phyloP scores from a whole-genome alignment of 2,888 invertebrate species.

The Cheilosia pagana region DNA sequence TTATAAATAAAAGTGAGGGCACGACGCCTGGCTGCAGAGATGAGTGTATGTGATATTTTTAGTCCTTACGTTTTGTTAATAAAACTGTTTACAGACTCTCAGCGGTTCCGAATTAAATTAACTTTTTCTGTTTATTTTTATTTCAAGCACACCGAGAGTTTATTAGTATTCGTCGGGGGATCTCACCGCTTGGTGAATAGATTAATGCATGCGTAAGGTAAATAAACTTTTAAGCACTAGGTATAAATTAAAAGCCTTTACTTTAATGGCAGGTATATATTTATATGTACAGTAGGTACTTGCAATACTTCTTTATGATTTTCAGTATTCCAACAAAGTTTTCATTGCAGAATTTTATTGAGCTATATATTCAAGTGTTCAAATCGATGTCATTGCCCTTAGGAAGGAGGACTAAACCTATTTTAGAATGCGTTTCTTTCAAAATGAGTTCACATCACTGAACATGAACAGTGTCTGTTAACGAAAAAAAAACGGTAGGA shows the following conservation, averaged over 20 bases:
- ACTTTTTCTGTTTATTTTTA: slow-evolving; percentile 36
- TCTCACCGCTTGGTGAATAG: slow-evolving; percentile 12
- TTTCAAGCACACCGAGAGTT: slow-evolving; percentile 27
- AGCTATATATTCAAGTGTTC: neutral
- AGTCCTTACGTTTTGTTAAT: slow-evolving; percentile 42
- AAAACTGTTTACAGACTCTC: slow-evolving; percentile 18
- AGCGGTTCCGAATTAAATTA: slow-evolving; percentile 42
- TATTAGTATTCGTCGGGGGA: slow-evolving; percentile 40
- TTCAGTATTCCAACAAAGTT: neutral
- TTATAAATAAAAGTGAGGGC: slow-evolving; percentile 52
- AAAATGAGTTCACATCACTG: no score
- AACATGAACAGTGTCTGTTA: no score
- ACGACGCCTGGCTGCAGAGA: neutral
- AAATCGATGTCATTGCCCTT: neutral
- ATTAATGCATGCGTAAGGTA: slow-evolving; percentile 13
- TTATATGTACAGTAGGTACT: neutral
- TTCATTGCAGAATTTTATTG: neutral
- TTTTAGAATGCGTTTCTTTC: no score
- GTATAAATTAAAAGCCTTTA: slow-evolving; percentile 10
- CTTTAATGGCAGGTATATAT: no score
- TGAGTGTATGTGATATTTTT: slow-evolving; percentile 38
- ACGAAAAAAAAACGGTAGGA: no score
- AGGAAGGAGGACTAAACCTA: neutral
- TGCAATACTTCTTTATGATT: neutral
- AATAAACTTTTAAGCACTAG: slow-evolving; percentile 21